phyloP scores from a whole-genome alignment of 2,113 vertebrate genomes.

The Saccopteryx bilineata region DNA sequence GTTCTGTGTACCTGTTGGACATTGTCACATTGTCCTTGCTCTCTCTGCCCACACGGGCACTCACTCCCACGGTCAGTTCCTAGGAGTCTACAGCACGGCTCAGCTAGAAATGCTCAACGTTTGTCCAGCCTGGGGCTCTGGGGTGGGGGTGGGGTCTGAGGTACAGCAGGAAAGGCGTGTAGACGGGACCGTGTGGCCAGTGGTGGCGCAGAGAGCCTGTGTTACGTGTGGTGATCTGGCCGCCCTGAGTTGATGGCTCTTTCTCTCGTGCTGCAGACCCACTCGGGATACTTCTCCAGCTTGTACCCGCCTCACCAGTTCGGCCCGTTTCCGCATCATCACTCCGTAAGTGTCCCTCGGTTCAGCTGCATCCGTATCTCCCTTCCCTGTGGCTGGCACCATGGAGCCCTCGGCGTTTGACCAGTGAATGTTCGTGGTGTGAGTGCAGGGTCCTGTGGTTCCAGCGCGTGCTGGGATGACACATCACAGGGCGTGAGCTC shows the following conservation, averaged over 20 bases:
- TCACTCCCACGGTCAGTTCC: not conserved
- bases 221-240: rapidly evolving
- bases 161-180: not conserved
- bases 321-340: conserved; percentile 91
- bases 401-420: rapidly evolving
- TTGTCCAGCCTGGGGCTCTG: not conserved
- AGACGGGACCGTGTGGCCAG: rapidly evolving
- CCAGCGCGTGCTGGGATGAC: too few relatives aligned
- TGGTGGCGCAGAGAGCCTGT: not conserved
- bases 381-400: not conserved
- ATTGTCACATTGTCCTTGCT: not conserved
- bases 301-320: conserved; percentile 91
- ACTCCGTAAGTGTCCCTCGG: conserved; percentile 89
- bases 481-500: rapidly evolving
- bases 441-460: not conserved
- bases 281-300: conserved; percentile 93
- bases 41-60: rapidly evolving
- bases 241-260: conserved; percentile 16
- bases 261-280: conserved; percentile 89
- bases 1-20: not conserved
- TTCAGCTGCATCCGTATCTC: not conserved
- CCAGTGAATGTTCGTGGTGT: rapidly evolving
- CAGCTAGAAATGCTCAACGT: not conserved
- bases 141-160: not conserved
- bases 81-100: not conserved